Conservation (phyloP, 2,888 invertebrate genomes). For the Neuroscelio doddi region DNA sequence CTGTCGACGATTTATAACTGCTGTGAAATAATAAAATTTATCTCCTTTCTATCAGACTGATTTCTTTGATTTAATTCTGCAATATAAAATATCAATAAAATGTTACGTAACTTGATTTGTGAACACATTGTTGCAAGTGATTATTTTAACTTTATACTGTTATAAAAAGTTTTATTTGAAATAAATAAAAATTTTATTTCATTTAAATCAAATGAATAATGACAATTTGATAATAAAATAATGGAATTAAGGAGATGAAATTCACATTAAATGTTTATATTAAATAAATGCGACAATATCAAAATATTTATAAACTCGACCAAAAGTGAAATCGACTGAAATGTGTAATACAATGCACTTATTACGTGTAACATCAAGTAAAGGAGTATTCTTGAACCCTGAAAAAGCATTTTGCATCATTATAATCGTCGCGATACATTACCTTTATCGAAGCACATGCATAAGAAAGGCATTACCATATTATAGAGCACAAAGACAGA, state of each 20-base stretch:
- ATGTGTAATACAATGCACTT: constrained; percentile 29
- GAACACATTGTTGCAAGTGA: constrained; percentile 15
- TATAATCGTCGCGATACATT: constrained; percentile 34
- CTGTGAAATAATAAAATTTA: constrained; percentile 37
- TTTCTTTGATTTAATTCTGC: constrained; percentile 20
- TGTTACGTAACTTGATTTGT: constrained; percentile 29
- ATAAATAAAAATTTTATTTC: too few relatives aligned
- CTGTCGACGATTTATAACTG: constrained; percentile 29
- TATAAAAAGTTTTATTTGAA: too few relatives aligned
- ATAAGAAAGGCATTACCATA: constrained; percentile 41
- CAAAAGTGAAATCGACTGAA: constrained; percentile 45
- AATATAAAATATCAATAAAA: constrained; percentile 21
- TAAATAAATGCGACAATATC: too few relatives aligned
- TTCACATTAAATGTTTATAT: too few relatives aligned
- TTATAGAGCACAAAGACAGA: constrained; percentile 39
- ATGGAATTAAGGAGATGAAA: too few relatives aligned
- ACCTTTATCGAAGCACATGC: constrained; percentile 35
- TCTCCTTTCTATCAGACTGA: constrained; percentile 30
- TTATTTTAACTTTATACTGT: too few relatives aligned
- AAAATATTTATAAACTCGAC: constrained; percentile 16
- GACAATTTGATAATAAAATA: too few relatives aligned
- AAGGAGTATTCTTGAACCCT: constrained; percentile 38
- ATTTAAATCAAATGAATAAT: too few relatives aligned
- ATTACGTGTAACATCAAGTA: constrained; percentile 31
- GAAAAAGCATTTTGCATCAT: constrained; percentile 39